A percentile compares a stretch with the other conserved stretches of the same genome.
Evolutionary conservation across 2,797 vertebrate species (phyloP).

Genomic region (Chelon auratus): DNA sequence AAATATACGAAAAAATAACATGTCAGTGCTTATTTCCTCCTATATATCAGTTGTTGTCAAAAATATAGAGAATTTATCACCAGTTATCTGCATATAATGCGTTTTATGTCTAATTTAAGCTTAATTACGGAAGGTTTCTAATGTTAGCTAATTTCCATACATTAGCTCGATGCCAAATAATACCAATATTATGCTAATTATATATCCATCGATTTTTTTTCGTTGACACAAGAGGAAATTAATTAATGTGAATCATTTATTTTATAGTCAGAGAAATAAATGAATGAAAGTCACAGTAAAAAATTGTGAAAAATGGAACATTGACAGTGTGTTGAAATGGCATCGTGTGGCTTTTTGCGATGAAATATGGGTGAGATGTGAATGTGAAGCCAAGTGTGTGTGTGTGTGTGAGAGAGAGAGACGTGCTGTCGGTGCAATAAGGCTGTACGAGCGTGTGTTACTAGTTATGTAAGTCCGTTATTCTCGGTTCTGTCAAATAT

Average conservation of each 20-base stretch:
- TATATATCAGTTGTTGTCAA: background rate
- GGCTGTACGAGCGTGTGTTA: slow-evolving; percentile 29
- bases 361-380: slow-evolving; percentile 32
- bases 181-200: background rate
- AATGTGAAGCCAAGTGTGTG: background rate
- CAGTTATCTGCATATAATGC: background rate
- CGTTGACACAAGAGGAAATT: background rate
- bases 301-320: background rate
- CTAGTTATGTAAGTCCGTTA: slow-evolving; percentile 62
- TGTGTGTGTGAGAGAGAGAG: slow-evolving; percentile 7
- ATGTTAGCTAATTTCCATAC: background rate
- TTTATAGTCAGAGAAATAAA: background rate
- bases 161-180: background rate
- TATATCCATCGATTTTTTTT: background rate
- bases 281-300: background rate
- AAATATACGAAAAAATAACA: background rate
- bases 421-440: slow-evolving; percentile 42
- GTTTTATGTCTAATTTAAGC: background rate
- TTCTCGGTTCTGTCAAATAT: slow-evolving; percentile 28
- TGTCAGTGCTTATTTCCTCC: rapidly evolving
- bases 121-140: background rate
- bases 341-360: slow-evolving; percentile 19
- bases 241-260: background rate
- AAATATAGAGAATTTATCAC: background rate
- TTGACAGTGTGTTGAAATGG: slow-evolving; percentile 12